Percentiles rank a stretch among this genome's conserved stretches.
phyloP scores from a whole-genome alignment of 2,113 vertebrate genomes.

The Atractosteus spatula region DNA sequence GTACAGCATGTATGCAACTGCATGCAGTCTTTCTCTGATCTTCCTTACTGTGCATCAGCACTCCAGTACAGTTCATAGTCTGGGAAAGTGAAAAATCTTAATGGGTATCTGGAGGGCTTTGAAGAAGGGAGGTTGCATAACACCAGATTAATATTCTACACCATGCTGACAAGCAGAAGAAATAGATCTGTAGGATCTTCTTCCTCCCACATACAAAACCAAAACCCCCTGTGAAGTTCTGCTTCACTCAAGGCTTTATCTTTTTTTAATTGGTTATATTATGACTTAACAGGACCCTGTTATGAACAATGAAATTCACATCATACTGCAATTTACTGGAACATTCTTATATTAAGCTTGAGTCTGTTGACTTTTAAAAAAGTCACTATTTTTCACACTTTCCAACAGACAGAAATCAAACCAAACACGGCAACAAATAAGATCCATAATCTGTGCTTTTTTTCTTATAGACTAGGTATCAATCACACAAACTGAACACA shows the following conservation, averaged over 20 bases:
- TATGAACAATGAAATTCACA: no score
- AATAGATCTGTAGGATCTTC: conserved; percentile 57
- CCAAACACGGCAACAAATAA: no score
- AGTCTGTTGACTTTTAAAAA: no score
- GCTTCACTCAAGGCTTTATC: conserved; percentile 23
- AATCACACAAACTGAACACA: no score
- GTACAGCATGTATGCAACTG: not conserved
- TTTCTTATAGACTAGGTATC: no score
- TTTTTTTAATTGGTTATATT: conserved; percentile 50
- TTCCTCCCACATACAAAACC: conserved; percentile 52
- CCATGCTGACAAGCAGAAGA: conserved; percentile 42
- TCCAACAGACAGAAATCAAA: no score
- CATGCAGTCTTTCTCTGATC: no score
- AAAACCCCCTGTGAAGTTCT: conserved; percentile 44
- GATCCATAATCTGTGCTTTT: no score
- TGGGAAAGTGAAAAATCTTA: not conserved
- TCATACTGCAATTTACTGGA: no score
- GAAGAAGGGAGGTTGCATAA: conserved; percentile 55
- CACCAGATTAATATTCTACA: conserved; percentile 60
- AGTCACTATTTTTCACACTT: no score
- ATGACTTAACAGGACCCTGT: no score
- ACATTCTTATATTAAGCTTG: no score
- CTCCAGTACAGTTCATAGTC: conserved; percentile 29
- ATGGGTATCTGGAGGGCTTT: conserved; percentile 22
- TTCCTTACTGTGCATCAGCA: conserved; percentile 23